phyloP scores from a whole-genome alignment of 2,113 vertebrate species.

The Nerophis lumbriciformis region DNA sequence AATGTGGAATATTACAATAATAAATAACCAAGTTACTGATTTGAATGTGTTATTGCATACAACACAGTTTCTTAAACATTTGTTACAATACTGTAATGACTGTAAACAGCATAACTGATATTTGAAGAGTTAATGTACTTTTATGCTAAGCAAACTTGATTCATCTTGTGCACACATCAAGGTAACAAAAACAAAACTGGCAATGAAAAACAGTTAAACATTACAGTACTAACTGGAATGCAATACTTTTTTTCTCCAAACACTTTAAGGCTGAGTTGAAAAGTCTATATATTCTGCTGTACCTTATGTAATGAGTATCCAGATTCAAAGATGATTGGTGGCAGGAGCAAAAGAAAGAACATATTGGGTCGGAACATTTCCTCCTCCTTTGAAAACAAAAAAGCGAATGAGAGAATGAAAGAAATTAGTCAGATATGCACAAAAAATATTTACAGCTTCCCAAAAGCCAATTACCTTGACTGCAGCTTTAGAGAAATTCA shows the following conservation, averaged over 20 bases:
- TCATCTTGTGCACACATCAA: not conserved
- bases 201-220: not conserved
- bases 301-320: constrained; percentile 98
- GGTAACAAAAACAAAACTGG: not conserved
- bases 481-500: not conserved
- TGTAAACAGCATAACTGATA: not conserved
- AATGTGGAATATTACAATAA: not conserved
- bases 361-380: constrained; percentile 99
- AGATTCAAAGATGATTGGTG: constrained; percentile 98
- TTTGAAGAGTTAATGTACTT: too few species aligned
- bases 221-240: not conserved
- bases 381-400: constrained; percentile 81
- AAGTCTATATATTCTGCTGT: not conserved
- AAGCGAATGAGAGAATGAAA: constrained; percentile 4
- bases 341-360: constrained; percentile 96
- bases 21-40: not conserved
- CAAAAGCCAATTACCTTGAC: not conserved
- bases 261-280: not conserved
- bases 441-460: too few species aligned
- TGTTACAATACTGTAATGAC: not conserved
- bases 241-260: not conserved
- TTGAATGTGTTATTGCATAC: not conserved
- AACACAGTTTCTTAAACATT: not conserved
- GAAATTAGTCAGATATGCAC: not conserved
- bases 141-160: not conserved